A percentile compares a stretch with the other conserved stretches of the same genome.
These are phyloP conservation scores for Drosophila truncata DNA, from an alignment of 1,140 invertebrate genomes.

Conservation along the genomic window DNA sequence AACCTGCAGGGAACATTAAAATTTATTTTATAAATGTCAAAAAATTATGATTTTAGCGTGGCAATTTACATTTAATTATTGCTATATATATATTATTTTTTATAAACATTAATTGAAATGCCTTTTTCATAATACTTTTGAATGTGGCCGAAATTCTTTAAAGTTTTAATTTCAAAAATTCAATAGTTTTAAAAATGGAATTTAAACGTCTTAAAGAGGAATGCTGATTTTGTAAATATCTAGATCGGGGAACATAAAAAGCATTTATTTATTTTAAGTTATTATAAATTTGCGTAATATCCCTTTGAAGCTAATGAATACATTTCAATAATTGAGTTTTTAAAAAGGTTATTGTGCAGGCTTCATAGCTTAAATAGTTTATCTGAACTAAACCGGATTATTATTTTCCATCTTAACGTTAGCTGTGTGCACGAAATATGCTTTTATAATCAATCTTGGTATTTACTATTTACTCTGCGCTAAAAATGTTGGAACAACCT, in stretches of 20 bases:
- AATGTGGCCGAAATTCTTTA: background rate
- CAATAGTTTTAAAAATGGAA: background rate
- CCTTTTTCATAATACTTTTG: background rate
- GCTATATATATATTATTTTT: background rate
- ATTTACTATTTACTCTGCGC: background rate
- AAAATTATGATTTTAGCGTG: too few relatives aligned
- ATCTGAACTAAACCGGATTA: background rate
- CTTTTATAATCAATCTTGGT: background rate
- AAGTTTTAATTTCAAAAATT: background rate
- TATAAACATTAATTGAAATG: too few relatives aligned
- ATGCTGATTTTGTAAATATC: background rate
- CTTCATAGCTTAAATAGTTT: background rate
- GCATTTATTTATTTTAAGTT: too few relatives aligned
- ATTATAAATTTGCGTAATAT: too few relatives aligned
- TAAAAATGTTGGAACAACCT: background rate
- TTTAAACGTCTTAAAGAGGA: background rate
- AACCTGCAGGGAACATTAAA: constrained; percentile 77
- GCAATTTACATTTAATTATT: background rate
- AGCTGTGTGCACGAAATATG: background rate
- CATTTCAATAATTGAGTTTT: background rate
- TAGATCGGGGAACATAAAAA: background rate
- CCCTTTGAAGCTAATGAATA: background rate
- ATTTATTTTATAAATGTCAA: too few relatives aligned
- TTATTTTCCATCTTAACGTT: background rate
- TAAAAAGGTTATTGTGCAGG: background rate